These are phyloP conservation scores for Madoqua kirkii DNA, from an alignment of 2,113 vertebrate genomes.

Conservation along the genomic window DNA sequence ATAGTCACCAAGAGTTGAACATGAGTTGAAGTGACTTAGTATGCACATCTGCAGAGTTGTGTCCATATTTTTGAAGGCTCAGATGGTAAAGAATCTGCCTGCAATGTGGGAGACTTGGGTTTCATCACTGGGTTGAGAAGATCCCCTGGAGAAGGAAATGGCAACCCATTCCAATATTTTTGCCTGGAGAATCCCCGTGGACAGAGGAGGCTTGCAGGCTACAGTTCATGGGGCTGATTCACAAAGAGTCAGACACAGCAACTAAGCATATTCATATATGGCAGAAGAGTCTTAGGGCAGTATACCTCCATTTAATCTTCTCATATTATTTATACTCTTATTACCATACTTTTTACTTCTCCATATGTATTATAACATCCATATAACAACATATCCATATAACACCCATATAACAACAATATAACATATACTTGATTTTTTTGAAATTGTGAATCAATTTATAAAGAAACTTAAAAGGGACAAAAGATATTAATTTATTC, in stretches of 20 bases:
- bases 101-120: background rate
- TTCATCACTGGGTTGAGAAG: background rate
- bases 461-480: background rate
- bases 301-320: background rate
- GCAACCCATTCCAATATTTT: background rate
- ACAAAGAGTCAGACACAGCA: background rate
- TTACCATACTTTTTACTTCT: background rate
- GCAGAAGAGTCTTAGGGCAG: background rate
- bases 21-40: background rate
- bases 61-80: background rate
- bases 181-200: background rate
- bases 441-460: background rate
- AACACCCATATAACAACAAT: background rate
- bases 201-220: background rate
- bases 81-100: background rate
- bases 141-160: background rate
- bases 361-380: background rate
- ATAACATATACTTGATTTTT: background rate
- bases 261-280: background rate
- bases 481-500: background rate
- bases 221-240: background rate
- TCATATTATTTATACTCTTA: background rate
- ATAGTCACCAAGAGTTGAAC: background rate
- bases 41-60: background rate
- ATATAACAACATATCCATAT: background rate